phyloP scores from a whole-genome alignment of 2,888 invertebrate genomes.

The Epinotia bilunana region DNA sequence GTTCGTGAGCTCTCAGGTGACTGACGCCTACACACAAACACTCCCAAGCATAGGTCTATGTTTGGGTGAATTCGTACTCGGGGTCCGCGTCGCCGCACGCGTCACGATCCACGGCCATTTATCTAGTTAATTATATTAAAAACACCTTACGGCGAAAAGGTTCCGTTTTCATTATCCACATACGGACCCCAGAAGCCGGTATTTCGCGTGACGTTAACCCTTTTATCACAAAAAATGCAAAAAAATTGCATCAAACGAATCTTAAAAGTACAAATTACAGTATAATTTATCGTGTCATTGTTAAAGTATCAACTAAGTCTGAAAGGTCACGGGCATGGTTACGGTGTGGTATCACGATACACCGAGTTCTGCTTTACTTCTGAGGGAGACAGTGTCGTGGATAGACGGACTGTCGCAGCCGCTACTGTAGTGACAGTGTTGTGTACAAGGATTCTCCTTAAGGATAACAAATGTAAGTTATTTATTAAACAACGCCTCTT shows the following conservation, averaged over 20 bases:
- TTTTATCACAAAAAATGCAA: neutral
- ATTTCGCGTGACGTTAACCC: conserved; percentile 11
- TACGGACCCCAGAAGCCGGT: conserved; percentile 6
- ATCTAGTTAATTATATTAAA: too few species aligned
- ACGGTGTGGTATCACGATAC: conserved; percentile 21
- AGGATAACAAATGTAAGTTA: conserved; percentile 27
- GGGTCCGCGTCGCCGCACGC: too few species aligned
- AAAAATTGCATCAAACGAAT: neutral
- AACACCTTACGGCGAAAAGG: neutral
- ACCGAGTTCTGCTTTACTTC: conserved; percentile 16
- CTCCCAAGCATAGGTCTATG: too few species aligned
- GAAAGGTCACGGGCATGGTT: conserved; percentile 35
- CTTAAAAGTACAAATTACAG: conserved; percentile 2
- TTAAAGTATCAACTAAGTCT: conserved; percentile 7
- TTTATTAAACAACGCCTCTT: neutral
- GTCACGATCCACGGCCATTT: too few species aligned
- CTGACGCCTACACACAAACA: too few species aligned
- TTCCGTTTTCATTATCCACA: neutral
- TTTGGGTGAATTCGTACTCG: too few species aligned
- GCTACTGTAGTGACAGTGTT: conserved; percentile 21
- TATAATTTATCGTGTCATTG: neutral
- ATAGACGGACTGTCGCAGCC: neutral
- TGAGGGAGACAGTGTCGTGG: conserved; percentile 13
- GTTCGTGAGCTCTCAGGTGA: too few species aligned
- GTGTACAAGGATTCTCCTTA: conserved; percentile 22